Evolutionary conservation across 1,140 invertebrate species (phyloP).

Genomic region (Akabosia matsudoensis): DNA sequence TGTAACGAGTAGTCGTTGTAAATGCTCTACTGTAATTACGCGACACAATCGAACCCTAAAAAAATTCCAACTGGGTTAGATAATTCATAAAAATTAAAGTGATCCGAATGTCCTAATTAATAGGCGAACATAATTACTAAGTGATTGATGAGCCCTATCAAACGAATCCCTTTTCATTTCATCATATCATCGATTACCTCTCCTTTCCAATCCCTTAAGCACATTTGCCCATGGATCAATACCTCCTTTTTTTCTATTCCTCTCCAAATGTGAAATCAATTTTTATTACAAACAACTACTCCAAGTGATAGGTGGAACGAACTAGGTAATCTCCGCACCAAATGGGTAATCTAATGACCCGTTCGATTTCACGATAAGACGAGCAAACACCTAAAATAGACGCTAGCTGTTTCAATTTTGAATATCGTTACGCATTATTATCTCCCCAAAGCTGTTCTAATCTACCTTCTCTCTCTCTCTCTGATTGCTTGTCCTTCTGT

Average conservation of each 20-base stretch:
- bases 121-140: conserved; percentile 21
- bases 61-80: neutral
- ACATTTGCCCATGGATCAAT: conserved; percentile 16
- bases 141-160: conserved; percentile 9
- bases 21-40: neutral
- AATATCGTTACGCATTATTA: neutral
- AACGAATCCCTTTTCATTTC: neutral
- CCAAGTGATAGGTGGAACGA: neutral
- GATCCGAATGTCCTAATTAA: conserved; percentile 13
- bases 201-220: conserved; percentile 17
- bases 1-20: too few species aligned
- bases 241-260: neutral
- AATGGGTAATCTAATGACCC: neutral
- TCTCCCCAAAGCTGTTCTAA: neutral
- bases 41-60: neutral
- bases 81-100: conserved; percentile 20
- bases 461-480: neutral
- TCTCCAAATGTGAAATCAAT: conserved; percentile 24
- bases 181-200: neutral
- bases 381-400: neutral
- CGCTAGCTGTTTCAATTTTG: too few species aligned
- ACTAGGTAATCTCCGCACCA: conserved; percentile 3
- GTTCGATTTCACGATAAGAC: neutral
- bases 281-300: neutral
- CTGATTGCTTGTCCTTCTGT: conserved; percentile 19